These are phyloP conservation scores for Aporophyla nigra DNA, from an alignment of 2,888 invertebrate species.

Conservation along the genomic window DNA sequence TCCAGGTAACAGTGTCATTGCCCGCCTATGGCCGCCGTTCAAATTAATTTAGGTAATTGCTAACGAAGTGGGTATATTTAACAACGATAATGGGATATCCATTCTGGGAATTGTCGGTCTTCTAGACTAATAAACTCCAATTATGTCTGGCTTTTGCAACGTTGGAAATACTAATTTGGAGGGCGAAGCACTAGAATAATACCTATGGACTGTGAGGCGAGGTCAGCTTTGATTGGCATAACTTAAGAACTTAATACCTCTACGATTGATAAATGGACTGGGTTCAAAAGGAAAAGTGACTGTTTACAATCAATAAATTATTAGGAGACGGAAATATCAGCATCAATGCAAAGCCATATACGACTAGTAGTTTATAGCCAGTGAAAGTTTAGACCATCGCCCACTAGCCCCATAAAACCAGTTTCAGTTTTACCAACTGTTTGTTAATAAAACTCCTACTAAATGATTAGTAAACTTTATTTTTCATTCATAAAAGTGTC, in stretches of 20 bases:
- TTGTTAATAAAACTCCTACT: conserved; percentile 7
- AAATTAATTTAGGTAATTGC: conserved; percentile 65
- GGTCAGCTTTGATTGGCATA: conserved; percentile 25
- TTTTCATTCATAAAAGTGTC: conserved; percentile 15
- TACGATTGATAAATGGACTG: neutral
- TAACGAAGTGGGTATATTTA: conserved; percentile 53
- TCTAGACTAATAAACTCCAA: conserved; percentile 44
- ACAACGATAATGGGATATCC: conserved; percentile 44
- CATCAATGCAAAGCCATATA: conserved; percentile 37
- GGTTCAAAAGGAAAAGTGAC: neutral
- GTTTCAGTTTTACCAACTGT: conserved; percentile 34
- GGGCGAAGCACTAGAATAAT: conserved; percentile 20
- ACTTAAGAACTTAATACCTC: neutral
- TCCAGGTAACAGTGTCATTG: conserved; percentile 60
- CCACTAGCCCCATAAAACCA: conserved; percentile 51
- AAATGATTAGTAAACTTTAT: conserved; percentile 4
- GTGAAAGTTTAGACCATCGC: conserved; percentile 60
- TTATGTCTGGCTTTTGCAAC: conserved; percentile 39
- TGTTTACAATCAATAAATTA: conserved; percentile 11
- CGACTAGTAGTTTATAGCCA: conserved; percentile 28
- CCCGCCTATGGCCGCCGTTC: conserved; percentile 28
- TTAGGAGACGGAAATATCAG: conserved; percentile 31
- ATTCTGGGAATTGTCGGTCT: conserved; percentile 46
- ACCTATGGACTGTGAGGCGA: neutral
- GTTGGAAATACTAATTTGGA: conserved; percentile 27